Evolutionary conservation across 2,113 vertebrate genomes (phyloP).

Genomic region (Garra rufa): DNA sequence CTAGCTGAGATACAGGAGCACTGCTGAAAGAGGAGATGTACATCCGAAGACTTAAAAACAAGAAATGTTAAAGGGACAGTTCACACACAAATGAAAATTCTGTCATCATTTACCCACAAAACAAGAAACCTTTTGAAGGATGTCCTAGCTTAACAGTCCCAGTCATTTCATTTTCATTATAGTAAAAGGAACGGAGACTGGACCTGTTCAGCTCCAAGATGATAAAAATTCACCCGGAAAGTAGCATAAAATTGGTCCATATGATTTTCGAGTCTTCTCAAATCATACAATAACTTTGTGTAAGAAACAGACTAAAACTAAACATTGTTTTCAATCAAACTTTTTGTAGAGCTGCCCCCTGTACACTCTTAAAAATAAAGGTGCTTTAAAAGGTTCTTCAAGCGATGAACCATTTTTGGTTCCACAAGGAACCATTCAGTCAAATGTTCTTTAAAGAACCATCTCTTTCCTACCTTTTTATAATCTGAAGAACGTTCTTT

Average conservation of each 20-base stretch:
- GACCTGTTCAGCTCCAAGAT: neutral
- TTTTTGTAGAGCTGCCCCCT: neutral
- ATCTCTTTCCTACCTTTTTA: no score
- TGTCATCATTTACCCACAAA: neutral
- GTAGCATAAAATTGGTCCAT: neutral
- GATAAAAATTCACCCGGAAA: neutral
- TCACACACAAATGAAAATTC: neutral
- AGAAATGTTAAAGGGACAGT: slow-evolving; percentile 10
- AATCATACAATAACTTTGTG: neutral
- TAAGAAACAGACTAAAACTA: neutral
- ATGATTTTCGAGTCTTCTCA: neutral
- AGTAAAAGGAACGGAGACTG: neutral
- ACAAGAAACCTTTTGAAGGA: neutral
- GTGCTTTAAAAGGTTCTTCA: no score
- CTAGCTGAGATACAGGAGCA: slow-evolving; percentile 14
- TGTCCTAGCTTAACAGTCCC: neutral
- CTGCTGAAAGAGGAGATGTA: neutral
- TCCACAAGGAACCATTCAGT: no score
- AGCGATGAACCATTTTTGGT: no score
- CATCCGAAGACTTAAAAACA: slow-evolving; percentile 20
- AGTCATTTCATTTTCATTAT: neutral
- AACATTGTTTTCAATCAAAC: neutral
- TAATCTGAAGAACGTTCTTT: no score
- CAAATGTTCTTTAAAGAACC: no score
- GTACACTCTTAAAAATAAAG: no score